Percentiles rank a stretch among this genome's conserved stretches.
Evolutionary conservation across 2,797 vertebrate genomes (phyloP).

Genomic region (Periophthalmus magnuspinnatus): DNA sequence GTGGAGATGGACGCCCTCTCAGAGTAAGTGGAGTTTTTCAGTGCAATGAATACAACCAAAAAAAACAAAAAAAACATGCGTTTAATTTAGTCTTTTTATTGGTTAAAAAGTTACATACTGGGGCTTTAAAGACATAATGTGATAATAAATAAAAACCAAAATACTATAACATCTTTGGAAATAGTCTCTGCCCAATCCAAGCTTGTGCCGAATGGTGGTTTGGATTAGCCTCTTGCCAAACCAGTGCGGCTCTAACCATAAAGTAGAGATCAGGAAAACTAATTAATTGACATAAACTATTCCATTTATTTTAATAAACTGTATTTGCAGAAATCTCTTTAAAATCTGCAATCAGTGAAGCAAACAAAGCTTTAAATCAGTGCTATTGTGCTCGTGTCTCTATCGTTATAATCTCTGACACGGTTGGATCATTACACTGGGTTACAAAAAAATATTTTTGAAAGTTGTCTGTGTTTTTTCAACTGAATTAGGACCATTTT

Average conservation of each 20-base stretch:
- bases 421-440: too few species aligned
- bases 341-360: neutral
- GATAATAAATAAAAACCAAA: neutral
- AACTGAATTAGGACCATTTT: too few species aligned
- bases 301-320: neutral
- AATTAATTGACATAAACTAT: neutral
- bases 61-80: too few species aligned
- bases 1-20: too few species aligned
- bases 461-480: too few species aligned
- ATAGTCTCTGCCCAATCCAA: neutral
- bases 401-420: too few species aligned
- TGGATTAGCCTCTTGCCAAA: neutral
- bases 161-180: neutral
- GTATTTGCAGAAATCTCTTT: neutral
- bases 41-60: too few species aligned
- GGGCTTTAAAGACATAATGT: neutral
- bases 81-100: neutral
- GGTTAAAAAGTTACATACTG: neutral
- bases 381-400: too few species aligned
- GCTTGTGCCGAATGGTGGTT: neutral
- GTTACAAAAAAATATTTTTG: too few species aligned
- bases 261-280: neutral
- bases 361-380: neutral
- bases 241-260: neutral
- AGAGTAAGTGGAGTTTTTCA: too few species aligned